Percentiles rank a stretch among this genome's conserved stretches.
Conservation (phyloP, 1,140 invertebrate genomes). For the Telenomus remus region DNA sequence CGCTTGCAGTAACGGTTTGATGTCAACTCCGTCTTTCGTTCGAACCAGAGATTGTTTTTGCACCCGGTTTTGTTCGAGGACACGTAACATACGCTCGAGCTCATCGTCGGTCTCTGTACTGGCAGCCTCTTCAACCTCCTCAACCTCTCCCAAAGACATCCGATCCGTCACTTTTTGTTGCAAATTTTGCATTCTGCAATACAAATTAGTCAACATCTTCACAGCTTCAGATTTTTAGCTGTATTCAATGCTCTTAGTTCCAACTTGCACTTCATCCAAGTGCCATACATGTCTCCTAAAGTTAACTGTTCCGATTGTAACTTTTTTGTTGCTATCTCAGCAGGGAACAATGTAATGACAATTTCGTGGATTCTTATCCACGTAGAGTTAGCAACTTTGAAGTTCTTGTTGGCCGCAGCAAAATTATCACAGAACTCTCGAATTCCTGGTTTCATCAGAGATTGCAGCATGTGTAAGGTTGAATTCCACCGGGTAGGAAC, state of each 20-base stretch:
- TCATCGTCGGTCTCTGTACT: background rate
- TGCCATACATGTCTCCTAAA: conserved; percentile 18
- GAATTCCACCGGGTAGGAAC: conserved; percentile 22
- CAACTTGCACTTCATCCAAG: conserved; percentile 27
- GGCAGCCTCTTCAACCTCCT: background rate
- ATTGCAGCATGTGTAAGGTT: conserved; percentile 22
- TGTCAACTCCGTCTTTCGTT: too few species aligned
- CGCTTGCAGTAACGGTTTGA: conserved; percentile 6
- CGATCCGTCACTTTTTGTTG: conserved; percentile 12
- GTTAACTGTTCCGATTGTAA: conserved; percentile 17
- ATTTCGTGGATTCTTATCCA: conserved; percentile 22
- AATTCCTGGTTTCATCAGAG: conserved; percentile 1
- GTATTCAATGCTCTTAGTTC: conserved; percentile 17
- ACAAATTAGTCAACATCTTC: conserved; percentile 15
- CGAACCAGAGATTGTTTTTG: background rate
- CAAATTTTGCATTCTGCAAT: conserved; percentile 18
- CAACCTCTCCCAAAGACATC: background rate
- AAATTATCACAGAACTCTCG: conserved; percentile 24
- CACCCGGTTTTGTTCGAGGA: background rate
- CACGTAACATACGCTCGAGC: background rate
- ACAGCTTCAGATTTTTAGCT: conserved; percentile 41
- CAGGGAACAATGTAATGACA: conserved; percentile 6
- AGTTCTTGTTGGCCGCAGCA: conserved; percentile 13
- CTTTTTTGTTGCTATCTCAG: conserved; percentile 21
- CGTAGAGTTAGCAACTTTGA: background rate